Evolutionary conservation across 2,797 vertebrate species (phyloP), one percentile per base, ranked within the genome.

Genomic region (Apodemus agrarius): DNA sequence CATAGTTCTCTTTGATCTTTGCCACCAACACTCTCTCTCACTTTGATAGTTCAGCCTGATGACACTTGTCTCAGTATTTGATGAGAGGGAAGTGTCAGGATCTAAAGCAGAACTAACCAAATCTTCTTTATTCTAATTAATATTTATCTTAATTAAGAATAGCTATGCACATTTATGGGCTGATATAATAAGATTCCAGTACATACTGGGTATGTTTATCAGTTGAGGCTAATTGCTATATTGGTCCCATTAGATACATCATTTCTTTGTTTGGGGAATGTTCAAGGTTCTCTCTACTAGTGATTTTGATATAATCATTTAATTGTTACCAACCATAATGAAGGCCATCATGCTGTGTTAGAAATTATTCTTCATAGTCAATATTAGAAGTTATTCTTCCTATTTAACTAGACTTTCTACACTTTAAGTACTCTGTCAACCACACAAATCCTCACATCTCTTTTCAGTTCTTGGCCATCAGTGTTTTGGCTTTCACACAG

Each of bases 131-230:
- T 57, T 76, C 22, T 67, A 57, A 31, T 69, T 54, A 43, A 31
- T 85, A 74, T 46, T 72, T 78, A 92, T 75, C 24, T 94, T 90
- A 89, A 76, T 78, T 67, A 46, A 84, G 24, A 84, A 17, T 94
- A 67, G 21, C 26, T 69, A 29, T 11, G 10, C 31, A 84, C 22
- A 75, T 31, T 67, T 78, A 59, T 57, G 22, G 31, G 7, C 16
- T 52, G 63, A 43, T 43, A 1, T 57, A 29, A 43, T 31, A 43
- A 67, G 31, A n/a, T 52, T 78, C 11, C 37, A 84, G 67, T 46
- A 22, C 6, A 29, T 67, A 57, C 24, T 46, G 21, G n/a, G 16
- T 59, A 22, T 78, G 37, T 24, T 67, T 31, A 54, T 46, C 59
- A 83, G 1, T 67, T 72, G 40, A 34, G 31, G 24, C 13, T 69